Evolutionary conservation across 2,888 invertebrate species (phyloP), one percentile per base, ranked within the genome.

Genomic region (Drosophila demipolita): DNA sequence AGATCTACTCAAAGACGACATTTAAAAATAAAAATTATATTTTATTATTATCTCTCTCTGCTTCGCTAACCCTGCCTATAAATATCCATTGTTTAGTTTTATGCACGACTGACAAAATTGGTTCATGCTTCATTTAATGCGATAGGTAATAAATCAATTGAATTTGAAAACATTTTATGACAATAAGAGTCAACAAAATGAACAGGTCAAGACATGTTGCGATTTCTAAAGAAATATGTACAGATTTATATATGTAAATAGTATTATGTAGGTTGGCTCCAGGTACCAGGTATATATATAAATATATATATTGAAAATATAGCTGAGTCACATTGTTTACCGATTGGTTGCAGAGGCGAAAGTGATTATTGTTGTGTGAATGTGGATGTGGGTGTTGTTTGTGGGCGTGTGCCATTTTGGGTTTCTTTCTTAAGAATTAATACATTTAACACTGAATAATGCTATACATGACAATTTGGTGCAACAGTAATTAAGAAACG

Each of bases 381-480:
- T 71, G 69, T 57, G 45, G 33, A 5, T 26, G 26, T 42, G 35
- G 54, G 63, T 36, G 42, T 48, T 32, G 60, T 23, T 17, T 42
- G 63, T 48, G 65, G 69, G 70, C 64, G 78, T 78, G 75, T 48
- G 52, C 23, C 50, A 26, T 62, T 55, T 58, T 36, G 54, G 54
- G 32, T 74, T 73, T 45, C 23, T 69, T 66, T 64, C 74, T 68
- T 71, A 75, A 58, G 75, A 68, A 80, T 58, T 57, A 80, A 64
- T 38, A 57, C 32, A 38, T 38, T 55, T 17, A 35, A 59, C 59
- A 60, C 52, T 36, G 49, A 35, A 63, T 9, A 63, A 68, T 79
- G 73, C 73, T 69, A 64, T 63, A 80, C 73, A 73, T 57, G 68
- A 60, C 57, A 66, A 35, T 75, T 65, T 52, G 32, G 81, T 74